A percentile compares a stretch with the other conserved stretches of the same genome.
Evolutionary conservation across 2,113 vertebrate species (phyloP).

Genomic region (Noturus placidus): DNA sequence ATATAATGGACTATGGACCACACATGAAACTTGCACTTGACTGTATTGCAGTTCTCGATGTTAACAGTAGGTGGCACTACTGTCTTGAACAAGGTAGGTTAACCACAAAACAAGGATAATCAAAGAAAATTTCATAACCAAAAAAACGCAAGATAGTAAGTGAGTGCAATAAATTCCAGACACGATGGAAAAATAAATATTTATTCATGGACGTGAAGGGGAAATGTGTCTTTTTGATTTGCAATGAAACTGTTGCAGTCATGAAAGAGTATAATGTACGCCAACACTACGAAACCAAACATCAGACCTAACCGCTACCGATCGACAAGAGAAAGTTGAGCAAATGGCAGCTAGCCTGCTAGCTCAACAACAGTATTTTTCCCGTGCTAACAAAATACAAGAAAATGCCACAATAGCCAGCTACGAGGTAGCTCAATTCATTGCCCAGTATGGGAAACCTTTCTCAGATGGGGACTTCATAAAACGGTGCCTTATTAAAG

Average conservation of each 20-base stretch:
- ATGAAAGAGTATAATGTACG: conserved; percentile 41
- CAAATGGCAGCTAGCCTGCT: conserved; percentile 48
- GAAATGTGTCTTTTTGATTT: conserved; percentile 45
- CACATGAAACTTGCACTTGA: no score
- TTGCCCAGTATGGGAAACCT: no score
- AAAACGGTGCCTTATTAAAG: conserved; percentile 50
- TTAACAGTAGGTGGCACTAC: no score
- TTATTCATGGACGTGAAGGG: conserved; percentile 37
- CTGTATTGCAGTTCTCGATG: no score
- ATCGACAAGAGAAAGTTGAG: conserved; percentile 31
- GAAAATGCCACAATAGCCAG: no score
- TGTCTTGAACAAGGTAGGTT: no score
- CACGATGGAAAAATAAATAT: conserved; percentile 42
- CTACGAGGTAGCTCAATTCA: no score
- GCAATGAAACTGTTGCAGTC: conserved; percentile 31
- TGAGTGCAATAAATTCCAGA: conserved; percentile 42
- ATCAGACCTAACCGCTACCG: conserved; percentile 20
- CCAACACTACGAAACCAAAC: conserved; percentile 33
- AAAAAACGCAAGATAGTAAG: conserved; percentile 33
- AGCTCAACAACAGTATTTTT: conserved; percentile 44
- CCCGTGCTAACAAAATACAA: no score
- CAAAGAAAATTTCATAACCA: background rate
- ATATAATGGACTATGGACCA: no score
- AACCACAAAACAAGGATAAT: no score
- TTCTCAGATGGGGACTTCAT: conserved; percentile 49